Base-by-base conservation (phyloP, 1,140 invertebrate genomes). In the Megalopta genalis region DNA sequence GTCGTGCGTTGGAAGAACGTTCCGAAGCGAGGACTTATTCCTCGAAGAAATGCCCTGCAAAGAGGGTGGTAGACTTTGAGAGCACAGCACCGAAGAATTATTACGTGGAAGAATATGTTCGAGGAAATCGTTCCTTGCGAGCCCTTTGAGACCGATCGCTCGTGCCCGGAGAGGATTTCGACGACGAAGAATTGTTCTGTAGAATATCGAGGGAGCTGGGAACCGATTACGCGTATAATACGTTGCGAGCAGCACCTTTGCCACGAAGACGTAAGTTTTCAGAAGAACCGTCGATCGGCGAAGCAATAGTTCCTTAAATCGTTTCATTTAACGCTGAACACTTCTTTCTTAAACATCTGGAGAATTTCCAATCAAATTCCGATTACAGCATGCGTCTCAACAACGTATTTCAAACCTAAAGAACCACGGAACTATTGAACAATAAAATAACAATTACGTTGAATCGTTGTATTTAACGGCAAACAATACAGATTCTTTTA, bases 31-130 rank as follows among this genome's bases (percentile, higher is more conserved):
- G 23, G 32, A 37, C 32, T 62, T 25, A 32, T 39, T 25, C 46
- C 4, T n/a, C 12, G 3, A 9, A 10, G 70, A 42, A 70, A 62
- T 52, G 10, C 39, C 57, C 49, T n/a, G 57, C n/a, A n/a, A 52
- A 42, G 49, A 27, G 16, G 8, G 23, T 21, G 21, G 10, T 10
- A 67, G 57, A 21, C 37, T 68, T 63, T 37, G 57, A 62, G 23
- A 2, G 10, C 21, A 2, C 23, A 52, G n/a, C n/a, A 25, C 16
- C 7, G 32, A 6, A 46, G 68, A 77, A 77, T 77, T 71, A 71
- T 63, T 71, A 46, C 4, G 12, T 18, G 68, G 16, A 63, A 42
- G 67, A 71, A 77, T 71, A 77, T 77, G 70, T 71, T 32, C 42
- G 39, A 27, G 8, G 23, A n/a, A 71, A 54, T n/a, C 25, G 59